Conservation (phyloP, 1,140 invertebrate species). For the Zaprionus lachaisei region DNA sequence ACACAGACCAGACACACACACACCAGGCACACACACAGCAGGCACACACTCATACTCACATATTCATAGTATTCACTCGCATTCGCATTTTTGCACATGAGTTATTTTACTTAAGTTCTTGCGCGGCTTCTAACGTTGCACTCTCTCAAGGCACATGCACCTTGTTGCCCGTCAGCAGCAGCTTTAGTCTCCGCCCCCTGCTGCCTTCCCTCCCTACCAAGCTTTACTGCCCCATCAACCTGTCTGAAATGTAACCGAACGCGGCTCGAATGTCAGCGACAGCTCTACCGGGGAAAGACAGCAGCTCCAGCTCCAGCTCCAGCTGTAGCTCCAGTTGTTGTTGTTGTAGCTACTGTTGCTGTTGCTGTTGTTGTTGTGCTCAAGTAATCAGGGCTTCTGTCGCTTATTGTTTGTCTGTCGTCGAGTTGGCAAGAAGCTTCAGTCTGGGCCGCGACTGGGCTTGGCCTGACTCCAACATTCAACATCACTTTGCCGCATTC, state of each 20-base stretch:
- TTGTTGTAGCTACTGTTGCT: slow-evolving; percentile 4
- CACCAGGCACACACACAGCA: slow-evolving; percentile 37
- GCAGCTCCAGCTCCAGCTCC: neutral
- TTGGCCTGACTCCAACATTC: slow-evolving; percentile 64
- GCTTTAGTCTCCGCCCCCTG: slow-evolving; percentile 3
- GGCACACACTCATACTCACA: slow-evolving; percentile 3
- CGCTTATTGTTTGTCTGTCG: slow-evolving; percentile 78
- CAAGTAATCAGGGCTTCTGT: slow-evolving; percentile 79
- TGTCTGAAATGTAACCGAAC: slow-evolving; percentile 76
- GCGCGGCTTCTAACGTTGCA: slow-evolving; percentile 70
- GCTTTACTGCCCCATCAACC: slow-evolving; percentile 26
- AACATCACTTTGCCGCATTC: slow-evolving; percentile 50
- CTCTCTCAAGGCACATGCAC: slow-evolving; percentile 76
- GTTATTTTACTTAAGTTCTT: slow-evolving; percentile 80
- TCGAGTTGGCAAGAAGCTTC: slow-evolving; percentile 43
- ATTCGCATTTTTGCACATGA: slow-evolving; percentile 66
- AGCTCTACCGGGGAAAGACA: slow-evolving; percentile 16
- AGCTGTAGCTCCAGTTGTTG: neutral
- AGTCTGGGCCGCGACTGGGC: slow-evolving; percentile 33
- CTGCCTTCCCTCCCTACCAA: neutral
- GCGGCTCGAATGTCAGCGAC: slow-evolving; percentile 74
- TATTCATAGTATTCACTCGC: slow-evolving; percentile 33
- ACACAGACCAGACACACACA: slow-evolving; percentile 42
- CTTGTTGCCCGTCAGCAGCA: slow-evolving; percentile 54
- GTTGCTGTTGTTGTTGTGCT: slow-evolving; percentile 56